phyloP scores from a whole-genome alignment of 1,140 invertebrate species.

The Hycleus cichorii region DNA sequence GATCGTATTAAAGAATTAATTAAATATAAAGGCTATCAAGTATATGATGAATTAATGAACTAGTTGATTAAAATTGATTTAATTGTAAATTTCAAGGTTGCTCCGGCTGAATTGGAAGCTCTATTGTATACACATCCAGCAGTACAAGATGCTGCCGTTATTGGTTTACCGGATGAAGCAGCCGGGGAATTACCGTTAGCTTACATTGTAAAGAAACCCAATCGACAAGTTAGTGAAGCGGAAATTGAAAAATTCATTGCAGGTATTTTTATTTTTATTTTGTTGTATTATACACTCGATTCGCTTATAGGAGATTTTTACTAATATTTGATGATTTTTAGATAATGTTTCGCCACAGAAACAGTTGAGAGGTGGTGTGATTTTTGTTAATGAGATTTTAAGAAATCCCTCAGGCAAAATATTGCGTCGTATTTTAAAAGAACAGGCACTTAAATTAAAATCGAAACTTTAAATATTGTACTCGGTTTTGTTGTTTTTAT shows the following conservation, averaged over 20 bases:
- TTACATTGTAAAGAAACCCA: constrained; percentile 50
- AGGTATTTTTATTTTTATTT: constrained; percentile 29
- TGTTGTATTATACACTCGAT: background rate
- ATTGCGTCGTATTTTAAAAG: constrained; percentile 45
- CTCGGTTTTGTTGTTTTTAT: background rate
- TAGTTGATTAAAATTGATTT: no score
- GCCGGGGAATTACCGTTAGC: constrained; percentile 60
- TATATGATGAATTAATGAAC: constrained; percentile 31
- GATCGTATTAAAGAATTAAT: constrained; percentile 14
- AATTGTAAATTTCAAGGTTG: constrained; percentile 5
- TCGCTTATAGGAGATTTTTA: no score
- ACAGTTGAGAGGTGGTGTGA: constrained; percentile 45
- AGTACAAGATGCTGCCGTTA: constrained; percentile 64
- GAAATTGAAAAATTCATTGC: constrained; percentile 38
- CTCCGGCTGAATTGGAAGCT: constrained; percentile 71
- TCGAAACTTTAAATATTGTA: constrained; percentile 7
- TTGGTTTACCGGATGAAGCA: constrained; percentile 57
- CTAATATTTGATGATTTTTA: background rate
- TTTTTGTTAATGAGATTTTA: constrained; percentile 50
- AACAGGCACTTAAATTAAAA: constrained; percentile 4
- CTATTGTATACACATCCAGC: constrained; percentile 58
- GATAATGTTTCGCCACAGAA: constrained; percentile 27
- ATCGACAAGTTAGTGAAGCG: constrained; percentile 27
- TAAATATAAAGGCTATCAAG: constrained; percentile 31
- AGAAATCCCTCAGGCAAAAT: constrained; percentile 60